Evolutionary conservation across 2,113 vertebrate genomes (phyloP), one percentile per base, ranked within the genome.

Genomic region (Oreochromis spilurus): DNA sequence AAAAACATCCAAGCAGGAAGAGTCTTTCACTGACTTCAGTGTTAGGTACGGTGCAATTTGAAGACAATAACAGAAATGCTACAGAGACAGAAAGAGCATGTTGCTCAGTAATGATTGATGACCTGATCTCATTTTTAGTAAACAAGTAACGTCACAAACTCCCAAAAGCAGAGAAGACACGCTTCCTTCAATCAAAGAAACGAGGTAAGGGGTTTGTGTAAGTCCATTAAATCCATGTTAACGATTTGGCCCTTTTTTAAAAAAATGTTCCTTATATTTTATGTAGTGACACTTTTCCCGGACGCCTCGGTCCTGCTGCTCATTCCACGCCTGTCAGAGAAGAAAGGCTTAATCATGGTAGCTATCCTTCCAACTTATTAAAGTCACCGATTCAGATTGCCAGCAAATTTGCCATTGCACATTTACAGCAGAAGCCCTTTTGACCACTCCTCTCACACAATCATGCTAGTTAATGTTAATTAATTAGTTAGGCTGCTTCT

Each of bases 261-360:
- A 62, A 62, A 12, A 9, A 38, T 26, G 43, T n/a, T 83, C 17
- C 5, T 65, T 45, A 38, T 55, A 2, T 88, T 83, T 81, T 77
- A 13, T 85, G 21, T n/a, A 91, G 88, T 80, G 83, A 82, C 60
- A 80, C 31, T 9, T 85, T 82, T 34, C 50, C 24, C 14, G 88
- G 57, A 81, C 48, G 78, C 12, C 40, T 82, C 60, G 87, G 92
- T 21, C 86, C 89, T 13, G 5, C 52, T 10, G 84, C 70, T 78
- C 91, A 88, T 48, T 85, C 90, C 21, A 84, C 79, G 8, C 86
- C 91, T 13, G 53, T 86, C 83, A 87, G 83, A 86, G 95, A 95
- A 38, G 88, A 84, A 48, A 90, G 9, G 11, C 81, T 81, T 19
- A 88, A 48, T 17, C 89, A 77, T 85, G 96, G 95, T 96, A 95